phyloP scores from a whole-genome alignment of 2,888 invertebrate species.

The Aporophyla lueneburgensis region DNA sequence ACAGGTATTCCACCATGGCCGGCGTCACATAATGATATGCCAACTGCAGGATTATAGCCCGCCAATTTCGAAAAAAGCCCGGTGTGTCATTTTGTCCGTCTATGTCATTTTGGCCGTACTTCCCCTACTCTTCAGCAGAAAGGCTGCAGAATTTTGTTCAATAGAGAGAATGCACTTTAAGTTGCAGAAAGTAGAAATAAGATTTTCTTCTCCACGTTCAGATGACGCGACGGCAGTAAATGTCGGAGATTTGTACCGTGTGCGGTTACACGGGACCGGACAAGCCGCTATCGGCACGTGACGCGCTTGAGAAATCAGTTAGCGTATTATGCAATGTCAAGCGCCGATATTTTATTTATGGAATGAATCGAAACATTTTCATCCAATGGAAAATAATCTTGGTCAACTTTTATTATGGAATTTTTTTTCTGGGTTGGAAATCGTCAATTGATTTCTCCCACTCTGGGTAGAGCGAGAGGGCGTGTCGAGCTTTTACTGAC shows the following conservation, averaged over 20 bases:
- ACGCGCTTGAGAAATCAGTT: slow-evolving; percentile 39
- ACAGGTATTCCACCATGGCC: no score
- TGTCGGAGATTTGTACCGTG: slow-evolving; percentile 59
- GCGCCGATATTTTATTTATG: slow-evolving; percentile 33
- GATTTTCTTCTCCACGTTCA: slow-evolving; percentile 48
- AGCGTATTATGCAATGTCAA: slow-evolving; percentile 47
- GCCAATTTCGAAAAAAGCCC: no score
- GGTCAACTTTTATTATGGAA: neutral
- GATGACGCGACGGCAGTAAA: slow-evolving; percentile 46
- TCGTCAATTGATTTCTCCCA: no score
- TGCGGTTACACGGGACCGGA: slow-evolving; percentile 54
- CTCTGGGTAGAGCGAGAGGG: no score
- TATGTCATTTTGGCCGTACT: no score
- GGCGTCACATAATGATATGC: no score
- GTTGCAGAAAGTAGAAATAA: slow-evolving; percentile 42
- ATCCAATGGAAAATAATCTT: neutral
- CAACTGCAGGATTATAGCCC: no score
- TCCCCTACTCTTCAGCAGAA: neutral
- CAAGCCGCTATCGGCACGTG: slow-evolving; percentile 54
- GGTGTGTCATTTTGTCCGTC: no score
- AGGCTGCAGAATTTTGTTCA: slow-evolving; percentile 10
- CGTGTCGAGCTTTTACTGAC: no score
- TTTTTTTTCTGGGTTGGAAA: no score
- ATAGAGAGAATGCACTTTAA: slow-evolving; percentile 39
- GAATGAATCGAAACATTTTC: neutral